Conservation (phyloP, 2,113 vertebrate genomes). For the Oreocharis arfaki region DNA sequence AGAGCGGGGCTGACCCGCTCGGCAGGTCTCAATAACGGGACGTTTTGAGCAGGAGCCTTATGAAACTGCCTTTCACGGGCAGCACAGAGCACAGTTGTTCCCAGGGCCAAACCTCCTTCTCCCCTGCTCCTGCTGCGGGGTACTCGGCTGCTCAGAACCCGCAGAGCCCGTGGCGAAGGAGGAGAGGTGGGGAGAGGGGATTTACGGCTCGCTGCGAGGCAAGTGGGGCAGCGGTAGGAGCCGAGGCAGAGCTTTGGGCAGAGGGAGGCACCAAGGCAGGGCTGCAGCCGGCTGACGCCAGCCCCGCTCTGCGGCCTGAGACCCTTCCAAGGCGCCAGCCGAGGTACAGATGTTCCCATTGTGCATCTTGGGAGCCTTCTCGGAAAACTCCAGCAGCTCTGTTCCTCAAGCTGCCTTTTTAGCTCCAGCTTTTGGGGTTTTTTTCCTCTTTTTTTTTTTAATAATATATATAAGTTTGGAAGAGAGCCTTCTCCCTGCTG, state of each 20-base stretch:
- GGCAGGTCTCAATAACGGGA: background rate
- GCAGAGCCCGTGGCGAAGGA: background rate
- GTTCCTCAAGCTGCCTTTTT: slow-evolving; percentile 11
- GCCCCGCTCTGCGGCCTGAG: slow-evolving; percentile 48
- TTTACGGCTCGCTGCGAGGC: slow-evolving; percentile 11
- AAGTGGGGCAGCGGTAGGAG: background rate
- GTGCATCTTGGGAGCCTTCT: slow-evolving; percentile 60
- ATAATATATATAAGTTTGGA: background rate
- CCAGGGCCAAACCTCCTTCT: slow-evolving; percentile 12
- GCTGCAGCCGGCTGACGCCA: slow-evolving; percentile 57
- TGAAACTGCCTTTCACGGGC: slow-evolving; percentile 59
- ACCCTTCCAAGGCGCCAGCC: slow-evolving; percentile 55
- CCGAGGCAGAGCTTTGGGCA: background rate
- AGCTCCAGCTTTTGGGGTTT: background rate
- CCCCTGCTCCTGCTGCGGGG: background rate
- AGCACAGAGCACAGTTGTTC: slow-evolving; percentile 60
- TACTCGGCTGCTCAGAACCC: background rate
- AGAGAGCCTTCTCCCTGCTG: background rate
- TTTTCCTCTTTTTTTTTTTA: background rate
- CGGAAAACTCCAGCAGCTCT: slow-evolving; percentile 54
- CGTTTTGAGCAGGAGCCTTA: background rate
- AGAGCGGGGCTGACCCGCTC: background rate
- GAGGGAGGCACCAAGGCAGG: background rate
- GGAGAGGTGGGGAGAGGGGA: slow-evolving; percentile 14
- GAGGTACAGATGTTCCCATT: slow-evolving; percentile 68